These are phyloP conservation scores for Perca fluviatilis DNA, from an alignment of 2,113 vertebrate genomes.

Conservation along the genomic window DNA sequence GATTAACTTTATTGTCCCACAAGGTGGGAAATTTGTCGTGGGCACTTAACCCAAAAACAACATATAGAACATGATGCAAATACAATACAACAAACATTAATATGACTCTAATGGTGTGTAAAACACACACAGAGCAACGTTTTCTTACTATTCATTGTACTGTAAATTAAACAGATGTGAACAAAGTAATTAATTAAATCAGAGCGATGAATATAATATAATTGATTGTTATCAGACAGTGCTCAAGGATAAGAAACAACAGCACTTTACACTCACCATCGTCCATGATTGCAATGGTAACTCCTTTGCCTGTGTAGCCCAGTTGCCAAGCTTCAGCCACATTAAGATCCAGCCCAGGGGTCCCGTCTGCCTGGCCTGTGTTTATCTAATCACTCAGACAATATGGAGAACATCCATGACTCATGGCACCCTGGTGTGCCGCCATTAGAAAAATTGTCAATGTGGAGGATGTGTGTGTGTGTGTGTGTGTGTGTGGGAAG, in stretches of 20 bases:
- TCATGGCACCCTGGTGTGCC: slow-evolving; percentile 57
- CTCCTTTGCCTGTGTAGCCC: slow-evolving; percentile 96
- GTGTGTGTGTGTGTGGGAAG: not conserved
- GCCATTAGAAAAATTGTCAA: slow-evolving; percentile 63
- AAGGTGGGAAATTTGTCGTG: no score
- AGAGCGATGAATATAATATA: not conserved
- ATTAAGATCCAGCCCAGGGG: slow-evolving; percentile 97
- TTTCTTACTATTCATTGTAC: not conserved
- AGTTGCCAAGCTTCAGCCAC: slow-evolving; percentile 98
- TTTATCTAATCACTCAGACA: slow-evolving; percentile 91
- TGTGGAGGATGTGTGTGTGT: slow-evolving; percentile 19
- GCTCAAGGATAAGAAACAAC: slow-evolving; percentile 11
- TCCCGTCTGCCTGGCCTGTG: slow-evolving; percentile 98
- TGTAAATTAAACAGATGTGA: slow-evolving; percentile 11
- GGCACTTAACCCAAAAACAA: no score
- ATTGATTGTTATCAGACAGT: slow-evolving; percentile 23
- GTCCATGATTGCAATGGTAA: slow-evolving; percentile 99
- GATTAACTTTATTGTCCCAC: no score
- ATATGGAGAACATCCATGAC: slow-evolving; percentile 72
- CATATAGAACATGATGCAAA: no score
- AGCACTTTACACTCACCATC: slow-evolving; percentile 88
- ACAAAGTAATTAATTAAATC: slow-evolving; percentile 13
- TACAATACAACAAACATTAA: no score
- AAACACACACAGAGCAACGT: no score
- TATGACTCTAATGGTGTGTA: no score